A percentile compares a stretch with the other conserved stretches of the same genome.
Evolutionary conservation across 2,888 invertebrate species (phyloP).

Genomic region (Theodoxus fluviatilis): DNA sequence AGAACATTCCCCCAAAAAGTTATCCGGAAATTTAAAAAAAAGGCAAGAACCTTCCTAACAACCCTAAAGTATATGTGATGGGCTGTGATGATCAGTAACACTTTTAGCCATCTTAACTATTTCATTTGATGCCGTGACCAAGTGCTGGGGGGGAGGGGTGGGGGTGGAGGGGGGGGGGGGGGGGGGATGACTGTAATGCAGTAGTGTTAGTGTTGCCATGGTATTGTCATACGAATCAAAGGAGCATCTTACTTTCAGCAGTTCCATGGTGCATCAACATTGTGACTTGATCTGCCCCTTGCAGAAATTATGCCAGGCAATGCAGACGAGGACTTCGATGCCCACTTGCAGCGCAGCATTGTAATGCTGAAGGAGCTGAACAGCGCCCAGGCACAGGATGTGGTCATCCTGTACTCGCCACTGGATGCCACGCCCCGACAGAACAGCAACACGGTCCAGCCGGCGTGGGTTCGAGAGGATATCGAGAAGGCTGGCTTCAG

Average conservation of each 20-base stretch:
- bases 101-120: too few species aligned
- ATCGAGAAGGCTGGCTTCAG: slow-evolving; percentile 46
- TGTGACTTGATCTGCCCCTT: slow-evolving; percentile 17
- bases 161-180: too few species aligned
- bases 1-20: too few species aligned
- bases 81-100: too few species aligned
- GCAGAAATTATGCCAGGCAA: slow-evolving; percentile 60
- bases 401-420: slow-evolving; percentile 49
- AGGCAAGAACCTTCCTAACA: too few species aligned
- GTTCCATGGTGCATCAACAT: not conserved
- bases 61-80: too few species aligned
- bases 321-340: slow-evolving; percentile 57
- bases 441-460: slow-evolving; percentile 39
- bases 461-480: slow-evolving; percentile 45
- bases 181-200: too few species aligned
- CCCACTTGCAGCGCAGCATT: slow-evolving; percentile 58
- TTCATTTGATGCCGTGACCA: too few species aligned
- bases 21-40: too few species aligned
- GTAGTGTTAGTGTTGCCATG: too few species aligned
- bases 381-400: slow-evolving; percentile 43
- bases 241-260: not conserved
- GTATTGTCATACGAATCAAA: too few species aligned
- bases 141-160: too few species aligned
- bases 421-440: slow-evolving; percentile 40
- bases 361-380: slow-evolving; percentile 49